Evolutionary conservation across 2,888 invertebrate species (phyloP).

Genomic region (Dicyrtomina minuta): DNA sequence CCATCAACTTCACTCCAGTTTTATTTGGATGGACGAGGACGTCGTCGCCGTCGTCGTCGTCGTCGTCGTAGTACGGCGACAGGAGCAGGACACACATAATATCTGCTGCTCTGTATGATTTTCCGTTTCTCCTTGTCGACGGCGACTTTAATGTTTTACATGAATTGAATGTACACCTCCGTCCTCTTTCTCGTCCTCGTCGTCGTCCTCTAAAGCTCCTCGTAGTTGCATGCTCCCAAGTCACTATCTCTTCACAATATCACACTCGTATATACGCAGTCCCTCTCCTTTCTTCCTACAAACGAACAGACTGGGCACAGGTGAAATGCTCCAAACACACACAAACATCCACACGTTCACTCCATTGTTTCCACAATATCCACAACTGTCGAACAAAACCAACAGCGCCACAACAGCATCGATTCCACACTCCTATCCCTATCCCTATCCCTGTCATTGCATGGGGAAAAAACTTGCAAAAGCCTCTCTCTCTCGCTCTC

Average conservation of each 20-base stretch:
- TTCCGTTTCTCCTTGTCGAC: neutral
- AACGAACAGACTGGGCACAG: no score
- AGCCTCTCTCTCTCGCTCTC: slow-evolving; percentile 1
- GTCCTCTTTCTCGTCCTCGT: no score
- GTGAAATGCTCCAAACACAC: neutral
- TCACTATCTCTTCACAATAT: slow-evolving; percentile 28
- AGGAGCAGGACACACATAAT: neutral
- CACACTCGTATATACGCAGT: slow-evolving; percentile 11
- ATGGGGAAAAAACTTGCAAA: slow-evolving; percentile 33
- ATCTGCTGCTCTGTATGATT: no score
- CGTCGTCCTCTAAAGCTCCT: no score
- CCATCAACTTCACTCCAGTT: neutral
- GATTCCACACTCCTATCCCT: slow-evolving; percentile 12
- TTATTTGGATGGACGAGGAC: neutral
- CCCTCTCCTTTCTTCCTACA: slow-evolving; percentile 24
- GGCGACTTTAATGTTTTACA: no score
- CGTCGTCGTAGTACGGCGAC: no score
- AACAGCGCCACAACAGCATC: slow-evolving; percentile 31
- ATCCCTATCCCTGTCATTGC: no score
- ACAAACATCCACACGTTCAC: slow-evolving; percentile 4
- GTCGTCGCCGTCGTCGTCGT: no score
- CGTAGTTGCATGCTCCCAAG: slow-evolving; percentile 20
- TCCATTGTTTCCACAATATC: slow-evolving; percentile 21
- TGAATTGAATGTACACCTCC: no score
- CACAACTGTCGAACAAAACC: slow-evolving; percentile 29